Evolutionary conservation across 2,888 invertebrate genomes (phyloP).

Genomic region (Leptura quadrifasciata): DNA sequence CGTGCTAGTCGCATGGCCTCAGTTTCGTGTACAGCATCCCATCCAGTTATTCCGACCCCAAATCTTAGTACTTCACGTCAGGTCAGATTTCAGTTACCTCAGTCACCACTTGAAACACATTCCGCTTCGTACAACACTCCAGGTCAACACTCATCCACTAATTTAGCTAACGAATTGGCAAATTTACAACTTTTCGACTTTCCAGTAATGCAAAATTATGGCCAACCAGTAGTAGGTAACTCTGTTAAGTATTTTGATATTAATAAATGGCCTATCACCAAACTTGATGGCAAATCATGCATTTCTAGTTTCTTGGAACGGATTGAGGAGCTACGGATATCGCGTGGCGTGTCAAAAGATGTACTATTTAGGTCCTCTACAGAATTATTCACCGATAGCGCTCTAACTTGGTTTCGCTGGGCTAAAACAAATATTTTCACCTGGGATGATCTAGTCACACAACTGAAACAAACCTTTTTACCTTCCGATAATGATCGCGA

Average conservation of each 20-base stretch:
- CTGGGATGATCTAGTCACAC: background rate
- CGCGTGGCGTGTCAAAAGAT: background rate
- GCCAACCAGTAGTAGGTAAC: background rate
- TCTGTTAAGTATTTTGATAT: background rate
- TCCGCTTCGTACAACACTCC: background rate
- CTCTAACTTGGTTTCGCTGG: background rate
- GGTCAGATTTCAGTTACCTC: no score
- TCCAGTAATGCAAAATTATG: background rate
- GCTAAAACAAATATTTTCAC: background rate
- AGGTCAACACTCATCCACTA: no score
- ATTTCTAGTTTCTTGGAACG: conserved; percentile 4
- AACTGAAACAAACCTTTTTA: background rate
- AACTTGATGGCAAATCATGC: background rate
- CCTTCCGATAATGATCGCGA: background rate
- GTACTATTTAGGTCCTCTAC: background rate
- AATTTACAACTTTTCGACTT: background rate
- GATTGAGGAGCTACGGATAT: background rate
- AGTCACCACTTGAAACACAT: no score
- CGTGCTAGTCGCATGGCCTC: no score
- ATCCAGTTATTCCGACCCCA: no score
- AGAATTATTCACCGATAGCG: conserved; percentile 1
- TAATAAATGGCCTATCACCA: background rate
- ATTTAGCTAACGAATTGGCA: background rate
- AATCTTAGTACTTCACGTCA: no score
- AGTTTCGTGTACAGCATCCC: no score